phyloP scores from a whole-genome alignment of 2,113 vertebrate species.

The Seriola aureovittata region DNA sequence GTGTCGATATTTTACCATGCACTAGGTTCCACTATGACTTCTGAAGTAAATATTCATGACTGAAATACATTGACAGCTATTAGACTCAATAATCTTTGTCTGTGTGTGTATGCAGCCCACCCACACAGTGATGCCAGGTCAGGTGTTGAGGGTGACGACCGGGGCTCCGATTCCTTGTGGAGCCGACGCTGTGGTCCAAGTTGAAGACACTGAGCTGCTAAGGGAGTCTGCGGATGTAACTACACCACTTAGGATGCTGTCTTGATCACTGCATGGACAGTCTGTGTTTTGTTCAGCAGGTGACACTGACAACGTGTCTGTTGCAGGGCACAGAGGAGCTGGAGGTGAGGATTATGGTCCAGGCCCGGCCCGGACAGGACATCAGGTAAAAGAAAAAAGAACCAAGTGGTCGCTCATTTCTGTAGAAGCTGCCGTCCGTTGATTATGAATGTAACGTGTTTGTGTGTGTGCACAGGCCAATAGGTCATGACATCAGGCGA shows the following conservation, averaged over 20 bases:
- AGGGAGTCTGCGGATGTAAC: constrained; percentile 97
- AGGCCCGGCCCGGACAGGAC: constrained; percentile 97
- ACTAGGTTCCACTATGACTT: neutral
- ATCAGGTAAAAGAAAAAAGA: constrained; percentile 87
- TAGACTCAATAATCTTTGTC: neutral
- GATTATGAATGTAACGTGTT: neutral
- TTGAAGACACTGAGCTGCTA: constrained; percentile 98
- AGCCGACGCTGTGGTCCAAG: constrained; percentile 98
- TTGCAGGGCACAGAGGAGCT: constrained; percentile 97
- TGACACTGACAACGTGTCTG: constrained; percentile 21
- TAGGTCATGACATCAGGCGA: constrained; percentile 98
- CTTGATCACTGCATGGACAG: neutral
- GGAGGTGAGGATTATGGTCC: constrained; percentile 97
- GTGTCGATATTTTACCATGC: neutral
- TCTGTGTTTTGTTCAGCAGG: too few species aligned
- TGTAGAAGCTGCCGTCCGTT: neutral
- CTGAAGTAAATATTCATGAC: neutral
- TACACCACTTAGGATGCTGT: neutral
- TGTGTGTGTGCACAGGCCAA: constrained; percentile 86
- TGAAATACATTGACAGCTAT: neutral
- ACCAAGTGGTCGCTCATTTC: too few species aligned
- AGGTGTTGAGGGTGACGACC: constrained; percentile 98
- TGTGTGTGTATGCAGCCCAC: constrained; percentile 87
- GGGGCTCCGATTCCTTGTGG: constrained; percentile 99
- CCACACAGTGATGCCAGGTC: constrained; percentile 98